These are phyloP conservation scores for Dicentrarchus labrax DNA, from an alignment of 2,113 vertebrate species.

Conservation along the genomic window DNA sequence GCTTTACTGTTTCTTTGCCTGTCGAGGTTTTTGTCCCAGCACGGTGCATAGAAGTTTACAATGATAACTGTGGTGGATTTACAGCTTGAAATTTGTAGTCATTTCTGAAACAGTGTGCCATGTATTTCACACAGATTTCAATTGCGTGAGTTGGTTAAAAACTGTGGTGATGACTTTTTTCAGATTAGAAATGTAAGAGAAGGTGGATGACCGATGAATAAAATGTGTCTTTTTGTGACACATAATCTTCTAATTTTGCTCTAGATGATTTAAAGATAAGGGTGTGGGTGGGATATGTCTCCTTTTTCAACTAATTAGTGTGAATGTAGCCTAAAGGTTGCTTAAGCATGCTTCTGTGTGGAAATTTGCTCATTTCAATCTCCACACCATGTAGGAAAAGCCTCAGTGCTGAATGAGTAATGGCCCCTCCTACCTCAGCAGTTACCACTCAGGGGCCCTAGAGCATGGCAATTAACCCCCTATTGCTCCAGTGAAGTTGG, in stretches of 20 bases:
- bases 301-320: not conserved
- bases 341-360: slow-evolving; percentile 1
- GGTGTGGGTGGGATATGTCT: not conserved
- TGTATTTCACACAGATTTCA: too few relatives aligned
- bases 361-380: slow-evolving; percentile 25
- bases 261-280: not conserved
- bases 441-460: not conserved
- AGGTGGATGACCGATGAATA: not conserved
- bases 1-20: too few relatives aligned
- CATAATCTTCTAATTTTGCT: not conserved
- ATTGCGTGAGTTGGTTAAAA: too few relatives aligned
- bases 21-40: too few relatives aligned
- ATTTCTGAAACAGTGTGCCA: too few relatives aligned
- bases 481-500: slow-evolving; percentile 13
- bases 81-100: too few relatives aligned
- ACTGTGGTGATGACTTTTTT: too few relatives aligned
- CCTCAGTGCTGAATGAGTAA: slow-evolving; percentile 20
- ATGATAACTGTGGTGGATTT: too few relatives aligned
- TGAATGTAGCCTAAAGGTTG: slow-evolving; percentile 19
- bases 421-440: slow-evolving; percentile 14
- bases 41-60: too few relatives aligned
- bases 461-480: slow-evolving; percentile 36
- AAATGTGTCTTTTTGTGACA: not conserved
- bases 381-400: slow-evolving; percentile 9
- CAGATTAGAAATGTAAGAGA: too few relatives aligned